These are phyloP conservation scores for Protonemura montana DNA, from an alignment of 2,888 invertebrate genomes.

Conservation along the genomic window DNA sequence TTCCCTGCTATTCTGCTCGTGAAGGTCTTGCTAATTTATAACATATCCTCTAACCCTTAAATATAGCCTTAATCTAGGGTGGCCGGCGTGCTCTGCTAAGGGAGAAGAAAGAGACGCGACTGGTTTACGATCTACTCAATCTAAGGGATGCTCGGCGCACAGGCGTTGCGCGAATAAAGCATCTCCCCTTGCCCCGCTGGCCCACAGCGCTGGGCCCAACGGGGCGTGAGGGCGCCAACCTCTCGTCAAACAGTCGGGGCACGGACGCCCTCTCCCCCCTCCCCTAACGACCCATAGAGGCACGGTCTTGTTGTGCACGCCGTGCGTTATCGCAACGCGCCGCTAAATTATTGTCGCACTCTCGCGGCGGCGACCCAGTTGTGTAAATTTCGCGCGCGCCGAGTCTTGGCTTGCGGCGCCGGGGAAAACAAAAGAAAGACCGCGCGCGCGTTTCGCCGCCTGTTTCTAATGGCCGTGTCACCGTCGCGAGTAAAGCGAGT, in stretches of 20 bases:
- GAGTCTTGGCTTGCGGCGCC: too few species aligned
- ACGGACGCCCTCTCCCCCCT: background rate
- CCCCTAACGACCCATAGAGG: too few species aligned
- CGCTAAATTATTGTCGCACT: too few species aligned
- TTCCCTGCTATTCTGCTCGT: conserved; percentile 35
- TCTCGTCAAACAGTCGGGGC: background rate
- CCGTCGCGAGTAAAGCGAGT: background rate
- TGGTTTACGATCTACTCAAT: conserved; percentile 34
- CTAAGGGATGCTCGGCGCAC: background rate
- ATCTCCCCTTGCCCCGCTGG: background rate
- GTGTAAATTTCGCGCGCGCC: too few species aligned
- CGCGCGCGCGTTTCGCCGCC: background rate
- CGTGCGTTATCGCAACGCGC: too few species aligned
- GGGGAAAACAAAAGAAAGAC: too few species aligned
- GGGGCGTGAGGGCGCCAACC: background rate
- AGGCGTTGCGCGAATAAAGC: background rate
- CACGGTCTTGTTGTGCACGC: too few species aligned
- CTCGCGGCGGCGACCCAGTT: too few species aligned
- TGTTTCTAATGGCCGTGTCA: background rate
- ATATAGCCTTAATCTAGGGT: conserved; percentile 21
- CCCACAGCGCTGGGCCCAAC: background rate
- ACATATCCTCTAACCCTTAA: conserved; percentile 40
- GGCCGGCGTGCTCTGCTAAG: background rate
- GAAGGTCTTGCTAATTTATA: conserved; percentile 42
- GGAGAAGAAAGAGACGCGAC: conserved; percentile 17